Percentiles rank a stretch among this genome's conserved stretches.
Evolutionary conservation across 2,888 invertebrate genomes (phyloP).

Genomic region (Gerris lacustris): DNA sequence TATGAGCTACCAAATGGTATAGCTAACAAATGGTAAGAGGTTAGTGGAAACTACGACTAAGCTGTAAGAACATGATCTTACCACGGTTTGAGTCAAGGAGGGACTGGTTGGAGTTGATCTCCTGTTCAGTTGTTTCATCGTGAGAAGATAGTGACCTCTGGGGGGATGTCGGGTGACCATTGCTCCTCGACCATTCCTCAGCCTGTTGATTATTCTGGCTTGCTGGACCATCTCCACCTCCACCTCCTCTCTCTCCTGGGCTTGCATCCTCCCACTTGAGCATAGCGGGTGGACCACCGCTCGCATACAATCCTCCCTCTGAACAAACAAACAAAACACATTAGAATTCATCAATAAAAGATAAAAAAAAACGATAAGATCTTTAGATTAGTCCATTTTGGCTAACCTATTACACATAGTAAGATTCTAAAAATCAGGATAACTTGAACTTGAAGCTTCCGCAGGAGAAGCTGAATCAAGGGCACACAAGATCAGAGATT

Average conservation of each 20-base stretch:
- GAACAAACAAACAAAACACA: background rate
- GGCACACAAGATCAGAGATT: too few species aligned
- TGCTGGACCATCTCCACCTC: background rate
- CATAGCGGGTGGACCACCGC: conserved; percentile 3
- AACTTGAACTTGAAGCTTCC: too few species aligned
- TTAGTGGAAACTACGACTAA: background rate
- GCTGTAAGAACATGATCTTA: background rate
- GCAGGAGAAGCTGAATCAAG: too few species aligned
- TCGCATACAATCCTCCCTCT: background rate
- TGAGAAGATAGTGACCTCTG: background rate
- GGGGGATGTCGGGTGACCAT: background rate
- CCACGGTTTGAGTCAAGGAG: background rate
- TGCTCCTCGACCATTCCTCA: too few species aligned
- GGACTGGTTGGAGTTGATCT: background rate
- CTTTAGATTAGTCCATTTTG: too few species aligned
- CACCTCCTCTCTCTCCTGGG: background rate
- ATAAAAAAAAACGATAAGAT: too few species aligned
- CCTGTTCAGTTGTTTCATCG: background rate
- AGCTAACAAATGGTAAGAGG: too few species aligned
- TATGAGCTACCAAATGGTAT: too few species aligned
- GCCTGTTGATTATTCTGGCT: too few species aligned
- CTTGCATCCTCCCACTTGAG: background rate
- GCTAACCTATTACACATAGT: too few species aligned
- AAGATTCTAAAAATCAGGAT: too few species aligned
- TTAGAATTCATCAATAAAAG: too few species aligned